These are phyloP conservation scores for Drosophila quadrilineata DNA, from an alignment of 1,140 invertebrate genomes.

Conservation along the genomic window DNA sequence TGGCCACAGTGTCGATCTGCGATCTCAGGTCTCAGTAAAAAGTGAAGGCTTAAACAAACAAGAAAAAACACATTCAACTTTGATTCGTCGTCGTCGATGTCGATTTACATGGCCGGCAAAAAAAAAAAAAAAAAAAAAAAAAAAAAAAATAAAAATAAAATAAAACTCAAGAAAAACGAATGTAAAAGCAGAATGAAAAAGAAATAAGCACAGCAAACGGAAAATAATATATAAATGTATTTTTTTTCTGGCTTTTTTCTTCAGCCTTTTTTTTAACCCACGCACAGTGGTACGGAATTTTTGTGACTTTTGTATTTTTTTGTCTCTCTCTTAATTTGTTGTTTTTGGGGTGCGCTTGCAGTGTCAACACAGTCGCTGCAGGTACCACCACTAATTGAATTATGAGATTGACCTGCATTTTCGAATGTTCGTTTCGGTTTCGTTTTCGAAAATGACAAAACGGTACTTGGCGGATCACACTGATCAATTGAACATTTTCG, in stretches of 20 bases:
- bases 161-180: not conserved
- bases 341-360: slow-evolving; percentile 39
- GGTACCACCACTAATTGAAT: slow-evolving; percentile 79
- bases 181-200: slow-evolving; percentile 11
- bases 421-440: slow-evolving; percentile 51
- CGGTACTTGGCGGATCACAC: too few species aligned
- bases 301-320: too few species aligned
- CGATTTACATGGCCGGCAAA: slow-evolving; percentile 43
- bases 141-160: slow-evolving; percentile 13
- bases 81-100: slow-evolving; percentile 38
- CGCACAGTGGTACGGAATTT: slow-evolving; percentile 67
- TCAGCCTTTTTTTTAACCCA: slow-evolving; percentile 36
- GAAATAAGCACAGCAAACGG: slow-evolving; percentile 36
- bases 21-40: slow-evolving; percentile 26
- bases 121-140: not conserved
- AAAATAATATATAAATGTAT: slow-evolving; percentile 25
- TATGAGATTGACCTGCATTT: slow-evolving; percentile 69
- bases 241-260: not conserved
- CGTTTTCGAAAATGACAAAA: slow-evolving; percentile 62
- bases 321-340: too few species aligned
- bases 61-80: slow-evolving; percentile 52
- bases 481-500: not conserved
- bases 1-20: slow-evolving; percentile 2
- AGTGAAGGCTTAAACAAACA: slow-evolving; percentile 68
- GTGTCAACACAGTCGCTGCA: slow-evolving; percentile 61